A percentile compares a stretch with the other conserved stretches of the same genome.
Evolutionary conservation across 2,888 invertebrate species (phyloP).

Genomic region (Alviniconcha strummeri): DNA sequence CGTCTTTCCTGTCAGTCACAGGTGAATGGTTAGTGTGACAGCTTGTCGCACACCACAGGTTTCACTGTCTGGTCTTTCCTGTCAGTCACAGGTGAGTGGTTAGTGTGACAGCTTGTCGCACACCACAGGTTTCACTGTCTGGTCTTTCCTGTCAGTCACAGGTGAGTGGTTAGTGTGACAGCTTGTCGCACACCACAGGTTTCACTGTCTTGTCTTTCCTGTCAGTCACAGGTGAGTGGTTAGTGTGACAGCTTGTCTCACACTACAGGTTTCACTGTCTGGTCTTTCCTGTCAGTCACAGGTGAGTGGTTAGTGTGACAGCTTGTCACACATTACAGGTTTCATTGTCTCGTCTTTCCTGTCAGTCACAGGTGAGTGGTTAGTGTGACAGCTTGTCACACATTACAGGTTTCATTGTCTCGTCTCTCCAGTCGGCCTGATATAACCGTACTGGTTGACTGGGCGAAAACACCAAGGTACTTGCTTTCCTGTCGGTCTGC

Average conservation of each 20-base stretch:
- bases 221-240: constrained; percentile 78
- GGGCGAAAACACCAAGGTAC: too few species aligned
- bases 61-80: not conserved
- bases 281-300: constrained; percentile 79
- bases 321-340: too few species aligned
- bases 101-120: not conserved
- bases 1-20: constrained; percentile 77
- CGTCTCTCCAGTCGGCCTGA: too few species aligned
- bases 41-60: not conserved
- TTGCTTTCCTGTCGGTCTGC: too few species aligned
- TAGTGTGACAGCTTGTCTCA: too few species aligned
- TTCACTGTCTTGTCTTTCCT: not conserved
- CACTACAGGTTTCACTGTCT: too few species aligned
- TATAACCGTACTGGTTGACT: too few species aligned
- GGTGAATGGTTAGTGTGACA: constrained; percentile 53
- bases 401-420: not conserved
- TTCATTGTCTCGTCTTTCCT: too few species aligned
- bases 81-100: constrained; percentile 78
- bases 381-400: too few species aligned
- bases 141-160: constrained; percentile 89
- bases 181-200: too few species aligned
- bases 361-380: too few species aligned
- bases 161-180: constrained; percentile 58
- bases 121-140: too few species aligned
- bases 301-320: constrained; percentile 59